Evolutionary conservation across 2,797 vertebrate genomes (phyloP).

Genomic region (Choloepus didactylus): DNA sequence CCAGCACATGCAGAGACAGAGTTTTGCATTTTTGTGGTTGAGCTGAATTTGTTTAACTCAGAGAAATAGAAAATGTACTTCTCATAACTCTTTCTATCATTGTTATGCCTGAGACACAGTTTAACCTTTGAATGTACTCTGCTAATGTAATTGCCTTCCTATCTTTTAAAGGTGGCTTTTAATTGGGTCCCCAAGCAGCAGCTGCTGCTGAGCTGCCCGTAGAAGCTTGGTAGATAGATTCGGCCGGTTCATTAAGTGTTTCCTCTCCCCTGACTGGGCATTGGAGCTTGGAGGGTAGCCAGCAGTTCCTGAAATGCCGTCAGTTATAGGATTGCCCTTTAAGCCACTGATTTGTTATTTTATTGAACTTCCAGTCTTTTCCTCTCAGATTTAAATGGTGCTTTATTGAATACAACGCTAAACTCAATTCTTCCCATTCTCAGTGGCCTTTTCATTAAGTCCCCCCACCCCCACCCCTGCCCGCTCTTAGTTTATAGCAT

Average conservation of each 20-base stretch:
- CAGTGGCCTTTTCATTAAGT: background rate
- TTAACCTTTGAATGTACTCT: constrained; percentile 69
- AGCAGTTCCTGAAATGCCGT: background rate
- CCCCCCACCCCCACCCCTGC: background rate
- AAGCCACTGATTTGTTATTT: constrained; percentile 57
- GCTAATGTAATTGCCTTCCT: constrained; percentile 74
- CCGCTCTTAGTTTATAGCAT: background rate
- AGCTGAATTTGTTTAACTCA: background rate
- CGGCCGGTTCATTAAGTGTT: constrained; percentile 30
- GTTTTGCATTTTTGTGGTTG: constrained; percentile 8
- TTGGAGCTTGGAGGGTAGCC: constrained; percentile 53
- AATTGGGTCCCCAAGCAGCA: constrained; percentile 32
- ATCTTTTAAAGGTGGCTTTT: constrained; percentile 73
- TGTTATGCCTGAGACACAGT: constrained; percentile 32
- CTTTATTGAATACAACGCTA: constrained; percentile 50
- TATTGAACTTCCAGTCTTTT: constrained; percentile 8
- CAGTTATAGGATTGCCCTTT: constrained; percentile 57
- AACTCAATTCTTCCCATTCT: constrained; percentile 3
- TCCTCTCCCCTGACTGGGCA: background rate
- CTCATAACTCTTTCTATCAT: background rate
- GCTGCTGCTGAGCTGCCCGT: constrained; percentile 22
- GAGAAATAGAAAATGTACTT: background rate
- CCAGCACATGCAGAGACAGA: background rate
- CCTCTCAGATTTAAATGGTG: constrained; percentile 6
- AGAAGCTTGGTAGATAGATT: background rate